Evolutionary conservation across 2,888 invertebrate genomes (phyloP).

Genomic region (Stenurella melanura): DNA sequence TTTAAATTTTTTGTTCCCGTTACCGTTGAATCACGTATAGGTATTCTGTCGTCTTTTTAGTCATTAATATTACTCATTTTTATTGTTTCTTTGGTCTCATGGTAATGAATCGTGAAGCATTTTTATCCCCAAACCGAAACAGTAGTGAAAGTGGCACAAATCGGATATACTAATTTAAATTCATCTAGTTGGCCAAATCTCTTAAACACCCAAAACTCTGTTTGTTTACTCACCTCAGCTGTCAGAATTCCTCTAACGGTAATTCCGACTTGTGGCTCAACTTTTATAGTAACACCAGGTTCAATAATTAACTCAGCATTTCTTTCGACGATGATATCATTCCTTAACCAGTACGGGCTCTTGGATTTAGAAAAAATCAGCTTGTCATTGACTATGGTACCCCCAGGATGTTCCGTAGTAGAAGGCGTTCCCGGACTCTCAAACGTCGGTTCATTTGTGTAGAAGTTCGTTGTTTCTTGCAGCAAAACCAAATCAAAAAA

Average conservation of each 20-base stretch:
- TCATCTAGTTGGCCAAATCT: neutral
- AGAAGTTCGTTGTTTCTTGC: slow-evolving; percentile 51
- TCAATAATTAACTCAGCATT: slow-evolving; percentile 89
- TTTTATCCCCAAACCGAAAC: neutral
- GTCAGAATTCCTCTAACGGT: slow-evolving; percentile 92
- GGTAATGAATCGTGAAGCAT: neutral
- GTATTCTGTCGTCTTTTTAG: neutral
- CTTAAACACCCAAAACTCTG: neutral
- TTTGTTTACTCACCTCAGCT: slow-evolving; percentile 85
- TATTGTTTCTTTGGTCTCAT: neutral
- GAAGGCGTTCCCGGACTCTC: slow-evolving; percentile 30
- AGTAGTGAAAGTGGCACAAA: slow-evolving; percentile 18
- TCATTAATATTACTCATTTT: neutral
- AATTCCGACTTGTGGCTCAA: slow-evolving; percentile 94
- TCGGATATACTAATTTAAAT: neutral
- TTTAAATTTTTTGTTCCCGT: too few species aligned
- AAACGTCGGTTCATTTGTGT: slow-evolving; percentile 37
- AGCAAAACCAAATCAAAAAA: slow-evolving; percentile 47
- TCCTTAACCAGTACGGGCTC: slow-evolving; percentile 86
- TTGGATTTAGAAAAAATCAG: slow-evolving; percentile 75
- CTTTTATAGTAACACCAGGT: slow-evolving; percentile 91
- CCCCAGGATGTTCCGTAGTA: slow-evolving; percentile 79
- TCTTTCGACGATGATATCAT: slow-evolving; percentile 86
- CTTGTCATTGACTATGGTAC: slow-evolving; percentile 77
- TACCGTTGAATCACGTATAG: too few species aligned